Evolutionary conservation across 2,797 vertebrate genomes (phyloP).

Genomic region (Rallus crepitans): DNA sequence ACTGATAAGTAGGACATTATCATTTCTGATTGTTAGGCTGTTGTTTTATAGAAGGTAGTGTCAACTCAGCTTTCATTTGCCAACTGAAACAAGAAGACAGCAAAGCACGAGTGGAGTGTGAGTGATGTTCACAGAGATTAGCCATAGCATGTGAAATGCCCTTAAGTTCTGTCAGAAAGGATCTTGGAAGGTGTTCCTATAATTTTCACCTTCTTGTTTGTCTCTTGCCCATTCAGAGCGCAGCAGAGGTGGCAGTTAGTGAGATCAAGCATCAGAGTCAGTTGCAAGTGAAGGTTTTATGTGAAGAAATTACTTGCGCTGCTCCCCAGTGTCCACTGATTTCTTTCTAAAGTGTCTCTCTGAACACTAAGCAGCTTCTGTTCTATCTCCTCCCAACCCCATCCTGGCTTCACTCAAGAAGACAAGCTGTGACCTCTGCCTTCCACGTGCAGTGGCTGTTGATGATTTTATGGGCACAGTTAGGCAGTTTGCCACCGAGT

Average conservation of each 20-base stretch:
- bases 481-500: not conserved
- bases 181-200: not conserved
- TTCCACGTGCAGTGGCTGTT: not conserved
- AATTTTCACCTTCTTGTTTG: not conserved
- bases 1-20: too few species aligned
- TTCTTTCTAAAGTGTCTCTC: not conserved
- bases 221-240: not conserved
- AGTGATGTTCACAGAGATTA: not conserved
- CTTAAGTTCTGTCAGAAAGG: not conserved
- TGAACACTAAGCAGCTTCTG: not conserved
- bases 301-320: not conserved
- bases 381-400: not conserved
- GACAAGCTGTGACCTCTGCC: not conserved
- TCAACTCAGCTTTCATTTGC: not conserved
- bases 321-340: accelerated
- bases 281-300: not conserved
- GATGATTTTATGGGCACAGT: not conserved
- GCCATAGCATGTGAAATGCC: accelerated
- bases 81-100: not conserved
- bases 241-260: not conserved
- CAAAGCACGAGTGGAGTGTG: not conserved
- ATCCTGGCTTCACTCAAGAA: not conserved
- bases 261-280: not conserved
- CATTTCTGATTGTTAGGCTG: not conserved
- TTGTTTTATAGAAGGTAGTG: not conserved